A percentile compares a stretch with the other conserved stretches of the same genome.
These are phyloP conservation scores for Darevskia nairensis DNA, from an alignment of 2,797 vertebrate genomes.

Conservation along the genomic window DNA sequence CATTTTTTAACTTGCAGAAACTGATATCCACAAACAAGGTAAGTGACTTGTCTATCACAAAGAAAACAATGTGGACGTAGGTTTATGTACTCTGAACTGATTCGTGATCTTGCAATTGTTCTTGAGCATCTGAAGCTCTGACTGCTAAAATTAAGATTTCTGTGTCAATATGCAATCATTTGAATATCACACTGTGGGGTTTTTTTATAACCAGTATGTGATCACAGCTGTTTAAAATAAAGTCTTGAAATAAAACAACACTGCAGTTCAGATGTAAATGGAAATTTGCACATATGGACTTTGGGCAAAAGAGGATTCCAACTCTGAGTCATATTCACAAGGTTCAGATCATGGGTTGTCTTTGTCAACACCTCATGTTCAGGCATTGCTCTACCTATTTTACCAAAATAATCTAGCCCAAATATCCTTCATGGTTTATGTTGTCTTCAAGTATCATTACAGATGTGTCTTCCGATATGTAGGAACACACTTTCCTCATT, in stretches of 20 bases:
- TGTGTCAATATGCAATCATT: conserved; percentile 15
- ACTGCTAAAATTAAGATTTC: conserved; percentile 4
- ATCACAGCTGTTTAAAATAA: conserved; percentile 32
- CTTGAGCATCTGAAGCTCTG: neutral
- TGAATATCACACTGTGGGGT: conserved; percentile 22
- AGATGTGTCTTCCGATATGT: neutral
- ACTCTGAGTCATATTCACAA: neutral
- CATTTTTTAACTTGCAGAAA: conserved; percentile 29
- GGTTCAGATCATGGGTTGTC: neutral
- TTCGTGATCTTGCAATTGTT: neutral
- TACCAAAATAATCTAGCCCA: neutral
- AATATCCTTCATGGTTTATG: neutral
- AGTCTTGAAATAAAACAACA: conserved; percentile 2
- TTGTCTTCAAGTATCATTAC: neutral
- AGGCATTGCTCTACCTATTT: neutral
- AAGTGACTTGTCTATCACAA: conserved; percentile 47
- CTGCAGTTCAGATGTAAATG: neutral
- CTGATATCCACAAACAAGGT: conserved; percentile 30
- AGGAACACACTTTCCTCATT: neutral
- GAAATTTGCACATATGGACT: neutral
- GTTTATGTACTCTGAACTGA: neutral
- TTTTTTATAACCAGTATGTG: conserved; percentile 36
- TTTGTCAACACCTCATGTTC: neutral
- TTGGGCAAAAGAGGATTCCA: neutral
- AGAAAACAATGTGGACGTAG: conserved; percentile 31